These are phyloP conservation scores for Ctenicera cuprea DNA, from an alignment of 2,888 invertebrate species.

Conservation along the genomic window DNA sequence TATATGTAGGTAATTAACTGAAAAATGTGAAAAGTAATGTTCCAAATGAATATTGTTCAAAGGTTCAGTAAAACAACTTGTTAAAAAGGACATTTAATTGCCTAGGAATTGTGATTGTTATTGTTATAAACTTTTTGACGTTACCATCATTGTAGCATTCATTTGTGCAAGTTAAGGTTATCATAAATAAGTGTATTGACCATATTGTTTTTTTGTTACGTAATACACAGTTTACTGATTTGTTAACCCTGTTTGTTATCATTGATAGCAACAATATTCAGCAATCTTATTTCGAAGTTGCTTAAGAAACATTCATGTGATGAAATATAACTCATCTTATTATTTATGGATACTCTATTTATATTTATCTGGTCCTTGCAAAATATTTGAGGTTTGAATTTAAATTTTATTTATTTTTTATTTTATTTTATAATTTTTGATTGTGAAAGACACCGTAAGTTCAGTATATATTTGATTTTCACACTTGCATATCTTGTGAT, in stretches of 20 bases:
- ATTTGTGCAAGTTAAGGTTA: conserved; percentile 12
- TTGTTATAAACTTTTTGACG: background rate
- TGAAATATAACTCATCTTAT: background rate
- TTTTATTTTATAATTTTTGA: too few species aligned
- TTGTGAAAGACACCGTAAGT: background rate
- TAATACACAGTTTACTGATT: conserved; percentile 1
- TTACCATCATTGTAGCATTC: background rate
- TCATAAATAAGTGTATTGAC: conserved; percentile 1
- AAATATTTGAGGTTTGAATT: background rate
- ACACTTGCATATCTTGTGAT: background rate
- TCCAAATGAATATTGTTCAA: too few species aligned
- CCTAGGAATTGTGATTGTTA: too few species aligned
- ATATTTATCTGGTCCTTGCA: conserved; percentile 5
- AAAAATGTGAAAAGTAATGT: too few species aligned
- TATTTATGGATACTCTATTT: background rate
- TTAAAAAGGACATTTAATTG: background rate
- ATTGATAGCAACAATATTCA: conserved; percentile 22
- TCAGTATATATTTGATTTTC: background rate
- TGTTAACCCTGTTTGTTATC: conserved; percentile 2
- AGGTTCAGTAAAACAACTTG: too few species aligned
- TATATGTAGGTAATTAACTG: too few species aligned
- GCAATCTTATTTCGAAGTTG: background rate
- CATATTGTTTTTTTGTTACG: conserved; percentile 6
- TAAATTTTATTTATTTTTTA: background rate
- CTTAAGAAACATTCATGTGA: background rate